Conservation (phyloP, 53 echinoderm and acorn worm species). For the Henricia sp. region DNA sequence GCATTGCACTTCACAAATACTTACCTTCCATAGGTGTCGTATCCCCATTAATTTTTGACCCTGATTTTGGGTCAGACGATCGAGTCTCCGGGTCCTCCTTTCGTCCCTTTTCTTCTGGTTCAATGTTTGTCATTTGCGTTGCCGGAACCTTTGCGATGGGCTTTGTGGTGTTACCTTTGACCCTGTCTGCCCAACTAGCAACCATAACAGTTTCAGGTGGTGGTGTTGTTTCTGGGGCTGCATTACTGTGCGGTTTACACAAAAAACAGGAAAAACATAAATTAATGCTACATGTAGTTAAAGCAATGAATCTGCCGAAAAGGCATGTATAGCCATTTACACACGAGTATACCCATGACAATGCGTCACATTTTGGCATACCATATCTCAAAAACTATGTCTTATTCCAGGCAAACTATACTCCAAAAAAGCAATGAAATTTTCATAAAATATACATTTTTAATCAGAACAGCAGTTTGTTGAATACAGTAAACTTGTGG, state of each 20-base stretch:
- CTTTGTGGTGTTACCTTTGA: conserved; percentile 78
- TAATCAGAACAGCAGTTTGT: no score
- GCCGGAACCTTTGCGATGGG: conserved; percentile 60
- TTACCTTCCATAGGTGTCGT: conserved; percentile 48
- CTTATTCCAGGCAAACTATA: no score
- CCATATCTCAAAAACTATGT: no score
- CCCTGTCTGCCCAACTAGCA: conserved; percentile 95
- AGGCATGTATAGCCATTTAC: no score
- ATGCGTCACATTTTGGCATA: no score
- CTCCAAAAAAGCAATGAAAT: no score
- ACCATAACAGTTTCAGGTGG: conserved; percentile 40
- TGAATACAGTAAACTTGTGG: no score
- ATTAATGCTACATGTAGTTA: not conserved
- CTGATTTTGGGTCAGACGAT: conserved; percentile 14
- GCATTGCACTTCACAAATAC: no score
- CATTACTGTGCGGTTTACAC: no score
- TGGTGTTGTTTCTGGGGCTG: conserved; percentile 36
- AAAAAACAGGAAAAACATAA: not conserved
- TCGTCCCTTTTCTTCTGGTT: conserved; percentile 1
- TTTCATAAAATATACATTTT: no score
- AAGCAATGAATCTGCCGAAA: no score
- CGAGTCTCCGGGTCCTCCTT: conserved; percentile 12
- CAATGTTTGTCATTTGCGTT: not conserved
- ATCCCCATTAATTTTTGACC: conserved; percentile 26
- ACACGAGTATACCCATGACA: no score